Evolutionary conservation across 2,888 invertebrate genomes (phyloP), one percentile per base, ranked within the genome.

Genomic region (Tetropium fuscum): DNA sequence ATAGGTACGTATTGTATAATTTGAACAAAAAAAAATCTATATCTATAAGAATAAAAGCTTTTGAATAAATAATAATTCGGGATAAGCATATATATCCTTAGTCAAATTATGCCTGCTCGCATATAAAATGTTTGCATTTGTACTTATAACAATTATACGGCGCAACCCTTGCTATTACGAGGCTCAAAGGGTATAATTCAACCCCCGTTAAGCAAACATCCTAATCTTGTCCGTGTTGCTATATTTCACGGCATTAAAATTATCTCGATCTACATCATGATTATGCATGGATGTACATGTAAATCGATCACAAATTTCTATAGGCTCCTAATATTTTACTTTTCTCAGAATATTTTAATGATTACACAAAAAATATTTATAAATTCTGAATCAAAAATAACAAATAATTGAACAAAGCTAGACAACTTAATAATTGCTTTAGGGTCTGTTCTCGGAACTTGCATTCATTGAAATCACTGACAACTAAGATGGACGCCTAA

Each of bases 241-340:
- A 72, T 72, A 72, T 72, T 72, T 72, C 67, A 72, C 69, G 70
- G 68, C 62, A 66, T 72, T 70, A 66, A 68, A 62, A 65, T 72
- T 70, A 69, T 69, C 66, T 59, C 36, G 51, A 70, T 68, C 60
- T 65, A 58, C 54, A 51, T 53, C 44, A 47, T 30, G 22, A 36
- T 20, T 34, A 45, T 22, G 45, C 36, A 45, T 54, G n/a, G n/a
- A n/a, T n/a, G n/a, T n/a, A n/a, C n/a, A n/a, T n/a, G n/a, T n/a
- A n/a, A n/a, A n/a, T n/a, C n/a, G n/a, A n/a, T n/a, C n/a, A n/a
- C n/a, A n/a, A n/a, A n/a, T n/a, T n/a, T n/a, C n/a, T n/a, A n/a
- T n/a, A n/a, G n/a, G n/a, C n/a, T n/a, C n/a, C n/a, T n/a, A n/a
- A n/a, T n/a, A n/a, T n/a, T n/a, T n/a, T n/a, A n/a, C n/a, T n/a